Evolutionary conservation across 2,797 vertebrate species (phyloP).

Genomic region (Microhierax caerulescens): DNA sequence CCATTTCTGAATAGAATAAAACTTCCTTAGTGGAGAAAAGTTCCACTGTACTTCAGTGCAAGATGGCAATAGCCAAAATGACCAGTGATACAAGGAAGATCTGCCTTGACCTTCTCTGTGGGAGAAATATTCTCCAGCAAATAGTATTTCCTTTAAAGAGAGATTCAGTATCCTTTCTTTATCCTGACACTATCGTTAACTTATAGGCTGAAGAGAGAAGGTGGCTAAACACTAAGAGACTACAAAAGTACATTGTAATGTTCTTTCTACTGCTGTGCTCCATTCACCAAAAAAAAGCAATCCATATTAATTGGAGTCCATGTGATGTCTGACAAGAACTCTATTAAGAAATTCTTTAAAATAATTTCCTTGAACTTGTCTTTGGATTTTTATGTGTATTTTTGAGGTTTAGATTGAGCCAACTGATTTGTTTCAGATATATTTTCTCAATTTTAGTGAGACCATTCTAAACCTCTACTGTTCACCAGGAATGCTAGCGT

Average conservation of each 20-base stretch:
- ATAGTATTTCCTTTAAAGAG: not conserved
- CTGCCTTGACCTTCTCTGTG: not conserved
- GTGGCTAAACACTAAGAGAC: not conserved
- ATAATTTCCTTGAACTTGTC: not conserved
- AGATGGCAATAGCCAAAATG: not conserved
- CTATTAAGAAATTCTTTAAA: not conserved
- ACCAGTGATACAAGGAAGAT: not conserved
- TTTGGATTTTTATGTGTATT: not conserved
- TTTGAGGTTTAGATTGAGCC: not conserved
- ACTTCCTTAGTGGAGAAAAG: not conserved
- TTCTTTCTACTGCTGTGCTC: not conserved
- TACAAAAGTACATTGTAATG: not conserved
- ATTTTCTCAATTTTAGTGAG: not conserved
- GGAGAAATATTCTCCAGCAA: not conserved
- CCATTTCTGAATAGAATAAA: not conserved
- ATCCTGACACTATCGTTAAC: not conserved
- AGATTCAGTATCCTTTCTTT: not conserved
- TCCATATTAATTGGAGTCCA: not conserved
- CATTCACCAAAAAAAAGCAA: not conserved
- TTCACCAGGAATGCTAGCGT: not conserved
- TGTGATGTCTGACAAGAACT: not conserved
- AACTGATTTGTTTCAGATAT: not conserved
- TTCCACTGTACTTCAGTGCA: not conserved
- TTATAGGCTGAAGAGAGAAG: not conserved
- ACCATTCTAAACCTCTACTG: not conserved